Evolutionary conservation across 2,797 vertebrate species (phyloP), one percentile per base, ranked within the genome.

Genomic region (Pampus argenteus): DNA sequence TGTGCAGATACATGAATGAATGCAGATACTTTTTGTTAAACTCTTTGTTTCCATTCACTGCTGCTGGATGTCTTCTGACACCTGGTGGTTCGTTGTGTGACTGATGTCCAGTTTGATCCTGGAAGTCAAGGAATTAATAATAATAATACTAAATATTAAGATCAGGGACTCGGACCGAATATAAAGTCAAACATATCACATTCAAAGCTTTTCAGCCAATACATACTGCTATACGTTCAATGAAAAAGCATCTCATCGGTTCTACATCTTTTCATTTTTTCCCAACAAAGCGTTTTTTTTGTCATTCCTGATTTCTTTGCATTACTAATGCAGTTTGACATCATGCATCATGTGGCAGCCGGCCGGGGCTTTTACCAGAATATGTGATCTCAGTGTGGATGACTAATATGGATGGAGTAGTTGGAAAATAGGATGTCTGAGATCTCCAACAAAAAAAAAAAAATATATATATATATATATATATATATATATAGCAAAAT

Each of bases 301-400:
- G 45, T 64, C 45, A 66, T 36, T 36, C 17, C 18, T 76, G 47
- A 77, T 66, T 79, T 67, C 34, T 60, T 45, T 71, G 25, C 50
- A 34, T 71, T 66, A 67, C 26, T 60, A 26, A 82, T 75, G 57
- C 48, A 49, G 20, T 50, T 47, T 81, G 63, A 56, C 50, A 34
- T 67, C 44, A 36, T 63, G 60, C 47, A 47, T 50, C 63, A 47
- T 47, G 52, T 40, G 2, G 59, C 67, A 47, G 56, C 18, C 9
- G 48, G 36, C 17, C 15, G 13, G 42, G 20, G 52, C 34, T 34
- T 34, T 74, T 44, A 47, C 36, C 31, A 22, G 20, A 54, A 58
- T 47, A 28, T 55, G 36, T 50, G 18, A 31, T 5, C 28, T 50
- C 18, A 55, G 25, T 55, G 9, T 28, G 34, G 14, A 58, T 34